These are phyloP conservation scores for Mamestra configurata DNA, from an alignment of 1,140 invertebrate genomes.

Conservation along the genomic window DNA sequence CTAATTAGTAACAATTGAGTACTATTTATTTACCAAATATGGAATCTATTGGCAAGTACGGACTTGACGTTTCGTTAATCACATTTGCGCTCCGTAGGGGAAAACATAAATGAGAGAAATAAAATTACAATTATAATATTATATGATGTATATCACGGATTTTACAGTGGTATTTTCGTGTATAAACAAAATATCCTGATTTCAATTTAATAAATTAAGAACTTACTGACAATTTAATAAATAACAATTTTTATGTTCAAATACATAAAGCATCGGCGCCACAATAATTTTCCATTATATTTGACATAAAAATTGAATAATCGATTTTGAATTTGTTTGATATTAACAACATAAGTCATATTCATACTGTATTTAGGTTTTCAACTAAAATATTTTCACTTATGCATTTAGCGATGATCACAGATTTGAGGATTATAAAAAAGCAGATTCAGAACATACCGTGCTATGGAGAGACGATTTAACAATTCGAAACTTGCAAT, in stretches of 20 bases:
- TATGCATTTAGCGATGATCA: conserved; percentile 87
- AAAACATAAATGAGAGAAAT: conserved; percentile 63
- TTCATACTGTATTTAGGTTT: conserved; percentile 61
- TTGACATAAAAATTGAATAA: conserved; percentile 47
- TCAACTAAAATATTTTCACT: conserved; percentile 83
- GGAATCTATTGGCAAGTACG: no score
- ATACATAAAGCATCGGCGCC: conserved; percentile 80
- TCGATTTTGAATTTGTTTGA: conserved; percentile 44
- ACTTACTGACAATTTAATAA: conserved; percentile 85
- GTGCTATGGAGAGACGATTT: conserved; percentile 85
- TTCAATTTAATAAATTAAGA: conserved; percentile 84
- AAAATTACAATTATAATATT: conserved; percentile 85
- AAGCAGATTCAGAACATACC: conserved; percentile 86
- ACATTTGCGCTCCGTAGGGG: background rate
- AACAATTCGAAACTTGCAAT: conserved; percentile 85
- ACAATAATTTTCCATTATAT: conserved; percentile 73
- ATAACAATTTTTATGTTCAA: conserved; percentile 84
- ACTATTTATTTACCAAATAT: no score
- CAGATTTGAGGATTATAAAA: conserved; percentile 87
- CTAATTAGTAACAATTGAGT: no score
- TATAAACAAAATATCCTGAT: conserved; percentile 87
- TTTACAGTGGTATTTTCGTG: conserved; percentile 86
- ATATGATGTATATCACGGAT: conserved; percentile 87
- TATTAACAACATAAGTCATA: conserved; percentile 72
- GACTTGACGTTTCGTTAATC: no score